Evolutionary conservation across 2,797 vertebrate genomes (phyloP).

Genomic region (Falco peregrinus): DNA sequence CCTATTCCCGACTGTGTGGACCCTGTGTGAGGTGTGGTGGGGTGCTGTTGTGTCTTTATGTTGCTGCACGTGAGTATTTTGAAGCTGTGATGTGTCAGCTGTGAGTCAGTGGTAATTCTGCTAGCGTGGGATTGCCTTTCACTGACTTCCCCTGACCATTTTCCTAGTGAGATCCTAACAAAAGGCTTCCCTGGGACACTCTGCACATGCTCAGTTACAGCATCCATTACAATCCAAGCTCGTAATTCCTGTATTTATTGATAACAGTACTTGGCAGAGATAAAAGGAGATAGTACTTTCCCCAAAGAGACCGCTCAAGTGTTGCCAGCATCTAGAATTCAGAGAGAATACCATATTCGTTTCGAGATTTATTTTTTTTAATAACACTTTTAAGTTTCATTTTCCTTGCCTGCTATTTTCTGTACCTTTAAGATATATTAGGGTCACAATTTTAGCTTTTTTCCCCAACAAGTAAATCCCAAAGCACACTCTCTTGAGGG

Average conservation of each 20-base stretch:
- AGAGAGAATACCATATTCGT: background rate
- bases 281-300: background rate
- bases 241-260: background rate
- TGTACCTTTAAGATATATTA: background rate
- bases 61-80: background rate
- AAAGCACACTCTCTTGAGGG: background rate
- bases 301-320: background rate
- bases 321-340: background rate
- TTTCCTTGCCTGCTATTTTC: background rate
- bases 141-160: background rate
- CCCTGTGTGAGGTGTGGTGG: accelerated
- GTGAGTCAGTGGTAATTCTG: background rate
- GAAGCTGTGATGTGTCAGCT: background rate
- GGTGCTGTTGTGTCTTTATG: accelerated
- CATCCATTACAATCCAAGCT: background rate
- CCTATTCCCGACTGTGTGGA: accelerated
- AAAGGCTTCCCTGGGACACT: background rate
- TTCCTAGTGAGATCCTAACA: background rate
- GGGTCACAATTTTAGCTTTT: background rate
- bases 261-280: background rate
- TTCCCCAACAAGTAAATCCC: background rate
- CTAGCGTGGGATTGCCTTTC: background rate
- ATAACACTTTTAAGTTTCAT: background rate
- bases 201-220: background rate
- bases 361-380: background rate